Evolutionary conservation across 2,797 vertebrate species (phyloP).

Genomic region (Neosilurus hyrtlii): DNA sequence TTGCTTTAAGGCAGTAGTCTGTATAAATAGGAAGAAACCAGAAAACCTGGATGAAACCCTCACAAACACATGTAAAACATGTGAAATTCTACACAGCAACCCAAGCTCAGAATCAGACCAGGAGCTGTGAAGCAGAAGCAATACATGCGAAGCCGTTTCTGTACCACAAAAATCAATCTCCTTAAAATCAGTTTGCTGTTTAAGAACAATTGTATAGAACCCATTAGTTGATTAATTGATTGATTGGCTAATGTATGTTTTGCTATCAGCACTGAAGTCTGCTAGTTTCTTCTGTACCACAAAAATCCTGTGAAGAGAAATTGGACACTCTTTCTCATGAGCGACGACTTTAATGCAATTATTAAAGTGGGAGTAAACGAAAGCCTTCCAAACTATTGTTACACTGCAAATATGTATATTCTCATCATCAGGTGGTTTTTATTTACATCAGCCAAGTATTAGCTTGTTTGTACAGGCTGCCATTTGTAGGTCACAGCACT

Average conservation of each 20-base stretch:
- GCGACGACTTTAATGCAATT: background rate
- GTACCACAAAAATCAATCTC: background rate
- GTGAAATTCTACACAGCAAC: background rate
- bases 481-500: too few species aligned
- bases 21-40: background rate
- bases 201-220: conserved; percentile 27
- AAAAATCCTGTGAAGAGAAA: background rate
- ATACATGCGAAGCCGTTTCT: too few species aligned
- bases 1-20: background rate
- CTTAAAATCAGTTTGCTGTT: conserved; percentile 38
- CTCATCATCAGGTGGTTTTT: too few species aligned
- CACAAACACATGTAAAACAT: background rate
- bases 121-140: background rate
- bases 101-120: background rate
- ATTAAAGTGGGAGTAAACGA: background rate
- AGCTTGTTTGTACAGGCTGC: too few species aligned
- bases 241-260: conserved; percentile 17
- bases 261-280: conserved; percentile 9
- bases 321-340: background rate
- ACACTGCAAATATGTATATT: too few species aligned
- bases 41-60: background rate
- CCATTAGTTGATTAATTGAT: conserved; percentile 20
- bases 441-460: too few species aligned
- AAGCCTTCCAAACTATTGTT: too few species aligned
- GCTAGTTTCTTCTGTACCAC: background rate